Evolutionary conservation across 2,888 invertebrate species (phyloP).

Genomic region (Phalera bucephala): DNA sequence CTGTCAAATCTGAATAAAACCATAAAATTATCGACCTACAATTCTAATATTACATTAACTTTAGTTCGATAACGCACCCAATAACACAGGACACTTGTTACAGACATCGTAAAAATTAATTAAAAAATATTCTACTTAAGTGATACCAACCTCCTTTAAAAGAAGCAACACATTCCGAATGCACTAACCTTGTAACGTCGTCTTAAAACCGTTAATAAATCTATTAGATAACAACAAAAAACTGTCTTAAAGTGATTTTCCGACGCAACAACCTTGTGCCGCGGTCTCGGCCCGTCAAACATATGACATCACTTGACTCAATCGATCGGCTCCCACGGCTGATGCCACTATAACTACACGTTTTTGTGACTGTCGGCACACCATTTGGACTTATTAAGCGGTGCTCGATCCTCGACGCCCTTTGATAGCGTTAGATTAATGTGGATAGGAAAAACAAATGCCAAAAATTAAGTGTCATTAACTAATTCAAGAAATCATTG

Average conservation of each 20-base stretch:
- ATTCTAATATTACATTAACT: too few species aligned
- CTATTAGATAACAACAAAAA: background rate
- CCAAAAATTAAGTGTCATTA: too few species aligned
- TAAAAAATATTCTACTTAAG: too few species aligned
- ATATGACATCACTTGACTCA: slow-evolving; percentile 63
- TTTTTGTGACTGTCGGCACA: slow-evolving; percentile 62
- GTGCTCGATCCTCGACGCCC: slow-evolving; percentile 52
- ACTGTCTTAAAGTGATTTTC: background rate
- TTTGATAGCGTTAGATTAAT: slow-evolving; percentile 33
- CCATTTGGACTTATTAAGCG: slow-evolving; percentile 77
- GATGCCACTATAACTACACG: slow-evolving; percentile 38
- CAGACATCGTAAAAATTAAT: too few species aligned
- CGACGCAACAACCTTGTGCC: slow-evolving; percentile 3
- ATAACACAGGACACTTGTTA: too few species aligned
- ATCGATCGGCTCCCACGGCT: slow-evolving; percentile 71
- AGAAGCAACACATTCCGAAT: too few species aligned
- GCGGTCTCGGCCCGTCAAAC: slow-evolving; percentile 26
- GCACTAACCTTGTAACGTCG: background rate
- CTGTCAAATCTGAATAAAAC: too few species aligned
- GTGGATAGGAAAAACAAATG: slow-evolving; percentile 59
- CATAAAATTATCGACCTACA: too few species aligned
- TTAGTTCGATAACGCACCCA: too few species aligned
- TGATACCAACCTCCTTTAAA: too few species aligned
- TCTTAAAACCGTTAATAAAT: background rate
- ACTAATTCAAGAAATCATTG: too few species aligned